These are phyloP conservation scores for Plusia festucae DNA, from an alignment of 2,888 invertebrate genomes.

Conservation along the genomic window DNA sequence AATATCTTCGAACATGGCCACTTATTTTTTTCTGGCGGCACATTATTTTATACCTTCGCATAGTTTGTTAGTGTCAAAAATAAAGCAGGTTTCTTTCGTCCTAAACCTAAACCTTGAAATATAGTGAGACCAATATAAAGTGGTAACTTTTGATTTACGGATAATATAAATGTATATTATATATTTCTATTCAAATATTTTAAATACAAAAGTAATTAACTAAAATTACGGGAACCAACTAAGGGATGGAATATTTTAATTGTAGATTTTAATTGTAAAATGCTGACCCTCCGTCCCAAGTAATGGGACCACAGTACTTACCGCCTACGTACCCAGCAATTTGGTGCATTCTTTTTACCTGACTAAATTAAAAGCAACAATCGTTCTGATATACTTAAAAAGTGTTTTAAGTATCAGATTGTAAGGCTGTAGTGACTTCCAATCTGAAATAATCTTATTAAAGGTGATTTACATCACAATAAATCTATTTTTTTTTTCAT, in stretches of 20 bases:
- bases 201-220: neutral
- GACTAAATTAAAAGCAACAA: neutral
- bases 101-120: no score
- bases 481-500: no score
- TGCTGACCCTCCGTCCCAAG: neutral
- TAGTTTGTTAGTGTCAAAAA: slow-evolving; percentile 26
- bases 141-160: no score
- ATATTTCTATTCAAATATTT: neutral
- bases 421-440: no score
- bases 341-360: neutral
- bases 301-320: neutral
- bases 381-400: no score
- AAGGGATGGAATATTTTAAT: neutral
- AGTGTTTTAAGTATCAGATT: no score
- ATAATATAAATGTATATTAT: no score
- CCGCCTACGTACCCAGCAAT: neutral
- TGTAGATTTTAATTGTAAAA: slow-evolving; percentile 1
- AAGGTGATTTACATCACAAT: no score
- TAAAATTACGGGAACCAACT: neutral
- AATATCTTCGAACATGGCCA: slow-evolving; percentile 45
- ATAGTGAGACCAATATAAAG: no score
- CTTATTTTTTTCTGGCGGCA: slow-evolving; percentile 30
- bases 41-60: slow-evolving; percentile 25
- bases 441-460: no score
- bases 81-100: neutral